Evolutionary conservation across 1,140 invertebrate species (phyloP).

Genomic region (Diplogasteroides magnus): DNA sequence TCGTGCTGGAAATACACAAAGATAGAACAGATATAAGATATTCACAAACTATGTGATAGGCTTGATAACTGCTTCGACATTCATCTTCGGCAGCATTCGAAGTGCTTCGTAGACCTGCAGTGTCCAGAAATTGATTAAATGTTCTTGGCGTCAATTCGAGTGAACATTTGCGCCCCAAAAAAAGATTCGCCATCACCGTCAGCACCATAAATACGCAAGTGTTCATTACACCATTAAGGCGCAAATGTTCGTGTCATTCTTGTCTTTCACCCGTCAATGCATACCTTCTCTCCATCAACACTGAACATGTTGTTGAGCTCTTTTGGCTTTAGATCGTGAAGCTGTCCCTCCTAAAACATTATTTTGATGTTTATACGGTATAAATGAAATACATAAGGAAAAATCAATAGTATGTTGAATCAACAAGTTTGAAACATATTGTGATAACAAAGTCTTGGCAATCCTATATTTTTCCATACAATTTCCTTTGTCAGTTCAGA

Average conservation of each 20-base stretch:
- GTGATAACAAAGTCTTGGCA: too few species aligned
- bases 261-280: background rate
- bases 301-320: constrained; percentile 69
- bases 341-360: constrained; percentile 70
- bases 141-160: constrained; percentile 24
- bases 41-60: constrained; percentile 74
- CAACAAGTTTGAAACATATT: too few species aligned
- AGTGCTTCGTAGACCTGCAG: constrained; percentile 72
- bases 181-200: too few species aligned
- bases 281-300: constrained; percentile 22
- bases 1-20: constrained; percentile 60
- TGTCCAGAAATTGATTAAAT: constrained; percentile 54
- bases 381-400: too few species aligned
- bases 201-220: background rate
- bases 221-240: too few species aligned
- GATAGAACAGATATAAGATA: background rate
- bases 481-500: too few species aligned
- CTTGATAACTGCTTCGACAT: constrained; percentile 77
- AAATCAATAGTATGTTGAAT: too few species aligned
- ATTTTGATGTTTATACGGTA: too few species aligned
- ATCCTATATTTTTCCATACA: too few species aligned
- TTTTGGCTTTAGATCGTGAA: constrained; percentile 77
- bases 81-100: constrained; percentile 74
- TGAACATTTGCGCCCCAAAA: constrained; percentile 30
- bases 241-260: too few species aligned